phyloP scores from a whole-genome alignment of 2,113 vertebrate genomes.

The Gymnobelideus leadbeateri region DNA sequence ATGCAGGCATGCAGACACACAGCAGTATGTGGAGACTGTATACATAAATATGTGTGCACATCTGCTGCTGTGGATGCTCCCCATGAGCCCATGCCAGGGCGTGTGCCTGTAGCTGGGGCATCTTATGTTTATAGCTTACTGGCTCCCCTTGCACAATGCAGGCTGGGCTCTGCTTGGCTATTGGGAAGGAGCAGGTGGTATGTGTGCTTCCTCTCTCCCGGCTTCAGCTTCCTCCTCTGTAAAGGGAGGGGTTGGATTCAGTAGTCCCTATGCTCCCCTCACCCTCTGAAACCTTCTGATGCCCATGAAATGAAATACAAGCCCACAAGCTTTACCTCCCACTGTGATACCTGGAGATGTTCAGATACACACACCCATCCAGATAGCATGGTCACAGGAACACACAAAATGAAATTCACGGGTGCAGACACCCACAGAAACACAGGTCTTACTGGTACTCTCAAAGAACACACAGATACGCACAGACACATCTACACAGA shows the following conservation, averaged over 20 bases:
- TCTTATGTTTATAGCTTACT: neutral
- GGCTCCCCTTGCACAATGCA: neutral
- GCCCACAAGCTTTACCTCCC: neutral
- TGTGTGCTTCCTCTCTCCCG: neutral
- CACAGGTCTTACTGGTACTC: neutral
- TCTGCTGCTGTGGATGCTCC: neutral
- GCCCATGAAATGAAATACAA: neutral
- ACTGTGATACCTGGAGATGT: neutral
- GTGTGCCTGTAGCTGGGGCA: neutral
- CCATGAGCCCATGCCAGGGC: neutral
- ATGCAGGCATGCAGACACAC: neutral
- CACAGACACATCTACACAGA: neutral
- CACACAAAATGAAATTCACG: neutral
- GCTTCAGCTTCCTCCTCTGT: neutral
- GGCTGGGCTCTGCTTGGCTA: neutral
- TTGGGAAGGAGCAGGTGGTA: neutral
- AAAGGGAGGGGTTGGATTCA: neutral
- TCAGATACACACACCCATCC: neutral
- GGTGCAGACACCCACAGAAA: neutral
- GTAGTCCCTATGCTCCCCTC: neutral
- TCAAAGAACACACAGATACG: neutral
- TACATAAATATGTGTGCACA: neutral
- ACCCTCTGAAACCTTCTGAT: neutral
- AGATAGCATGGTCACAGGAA: neutral
- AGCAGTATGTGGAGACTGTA: too few relatives aligned